Evolutionary conservation across 1,140 invertebrate genomes (phyloP).

Genomic region (Tetragonula clypearis): DNA sequence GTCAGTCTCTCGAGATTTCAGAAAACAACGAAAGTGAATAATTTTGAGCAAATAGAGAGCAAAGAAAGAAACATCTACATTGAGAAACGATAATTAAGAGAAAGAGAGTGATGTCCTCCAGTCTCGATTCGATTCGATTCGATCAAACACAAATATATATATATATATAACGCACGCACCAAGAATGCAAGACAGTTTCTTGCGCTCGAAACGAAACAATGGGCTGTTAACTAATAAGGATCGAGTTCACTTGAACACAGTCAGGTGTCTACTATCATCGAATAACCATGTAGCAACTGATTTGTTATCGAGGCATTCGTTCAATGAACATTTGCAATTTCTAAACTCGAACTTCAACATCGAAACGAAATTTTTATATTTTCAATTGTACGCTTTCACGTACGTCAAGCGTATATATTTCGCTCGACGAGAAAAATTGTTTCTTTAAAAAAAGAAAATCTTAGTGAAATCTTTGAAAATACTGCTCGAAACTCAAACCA

Average conservation of each 20-base stretch:
- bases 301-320: background rate
- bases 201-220: conserved; percentile 25
- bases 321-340: background rate
- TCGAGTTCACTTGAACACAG: conserved; percentile 2
- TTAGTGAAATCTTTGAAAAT: too few relatives aligned
- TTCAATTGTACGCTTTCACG: too few relatives aligned
- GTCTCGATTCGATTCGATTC: background rate
- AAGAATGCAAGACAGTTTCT: conserved; percentile 18
- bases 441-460: too few relatives aligned
- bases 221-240: conserved; percentile 24
- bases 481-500: too few relatives aligned
- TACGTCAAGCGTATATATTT: too few relatives aligned
- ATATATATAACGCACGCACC: background rate
- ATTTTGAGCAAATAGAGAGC: too few relatives aligned
- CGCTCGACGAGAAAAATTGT: too few relatives aligned
- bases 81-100: too few relatives aligned
- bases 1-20: too few relatives aligned
- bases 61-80: too few relatives aligned
- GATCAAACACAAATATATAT: too few relatives aligned
- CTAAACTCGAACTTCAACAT: background rate
- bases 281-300: background rate
- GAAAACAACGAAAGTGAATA: too few relatives aligned
- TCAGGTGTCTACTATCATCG: conserved; percentile 3
- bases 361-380: background rate
- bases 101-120: background rate